Base-by-base conservation (phyloP, 2,888 invertebrate genomes). In the Lumbricus terrestris region DNA sequence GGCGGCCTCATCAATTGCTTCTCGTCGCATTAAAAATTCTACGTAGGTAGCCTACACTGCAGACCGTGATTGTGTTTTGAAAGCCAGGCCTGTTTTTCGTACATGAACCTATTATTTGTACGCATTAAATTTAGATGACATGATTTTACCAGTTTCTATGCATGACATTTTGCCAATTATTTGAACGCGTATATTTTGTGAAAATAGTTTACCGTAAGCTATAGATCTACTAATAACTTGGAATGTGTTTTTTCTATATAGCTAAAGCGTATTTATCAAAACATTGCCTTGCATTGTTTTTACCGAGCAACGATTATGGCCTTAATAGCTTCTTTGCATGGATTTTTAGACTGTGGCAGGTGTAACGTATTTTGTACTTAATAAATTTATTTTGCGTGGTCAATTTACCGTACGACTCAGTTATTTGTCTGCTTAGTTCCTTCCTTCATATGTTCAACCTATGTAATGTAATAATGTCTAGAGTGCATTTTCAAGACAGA, bases 281-380 rank as follows among this genome's bases (percentile, higher is more conserved):
- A 29, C n/a, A 69, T 69, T 69, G 69, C 69, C 69, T 69, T 69
- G 69, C n/a, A 69, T n/a, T n/a, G n/a, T n/a, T 69, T 54, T n/a
- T 29, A n/a, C 69, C n/a, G 29, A 69, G 8, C n/a, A 69, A 69
- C 69, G 8, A 69, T 69, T 11, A 69, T 8, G n/a, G 69, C 69
- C 69, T 69, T 69, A 69, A 69, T n/a, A 69, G 29, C 13, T 69
- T 69, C n/a, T n/a, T 69, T 69, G 11, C 8, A 69, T 69, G n/a
- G 29, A n/a, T n/a, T n/a, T n/a, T n/a, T n/a, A n/a, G n/a, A 6
- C 69, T 69, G 47, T 6, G 69, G n/a, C 29, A 69, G 69, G 13
- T 69, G 69, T 69, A 69, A 69, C n/a, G 69, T 69, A 69, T 69
- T 69, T 69, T 69, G n/a, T 69, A 69, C 69, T 69, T 69, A 69